Evolutionary conservation across 2,888 invertebrate species (phyloP).

Genomic region (Arenicola marina): DNA sequence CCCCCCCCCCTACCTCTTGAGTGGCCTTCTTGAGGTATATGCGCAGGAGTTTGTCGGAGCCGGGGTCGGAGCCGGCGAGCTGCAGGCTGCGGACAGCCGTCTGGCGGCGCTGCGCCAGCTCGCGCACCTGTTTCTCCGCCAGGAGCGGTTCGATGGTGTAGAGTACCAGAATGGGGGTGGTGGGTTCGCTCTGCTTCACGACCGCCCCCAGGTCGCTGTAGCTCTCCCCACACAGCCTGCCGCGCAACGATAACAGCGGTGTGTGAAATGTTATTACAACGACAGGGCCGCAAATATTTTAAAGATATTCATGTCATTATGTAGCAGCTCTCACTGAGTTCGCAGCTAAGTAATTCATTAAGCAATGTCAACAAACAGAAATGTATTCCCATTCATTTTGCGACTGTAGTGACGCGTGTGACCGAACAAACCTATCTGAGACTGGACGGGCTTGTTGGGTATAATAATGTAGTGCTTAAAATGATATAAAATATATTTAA

Average conservation of each 20-base stretch:
- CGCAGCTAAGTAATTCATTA: too few species aligned
- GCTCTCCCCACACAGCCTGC: slow-evolving; percentile 47
- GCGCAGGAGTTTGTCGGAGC: slow-evolving; percentile 39
- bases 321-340: too few species aligned
- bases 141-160: slow-evolving; percentile 48
- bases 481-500: too few species aligned
- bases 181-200: slow-evolving; percentile 46
- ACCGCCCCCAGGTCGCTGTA: slow-evolving; percentile 48
- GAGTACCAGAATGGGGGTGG: slow-evolving; percentile 52
- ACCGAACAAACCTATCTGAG: too few species aligned
- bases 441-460: too few species aligned
- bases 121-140: slow-evolving; percentile 48
- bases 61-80: slow-evolving; percentile 42
- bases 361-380: too few species aligned
- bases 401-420: too few species aligned
- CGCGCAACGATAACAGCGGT: neutral
- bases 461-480: too few species aligned
- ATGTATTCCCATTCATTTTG: too few species aligned
- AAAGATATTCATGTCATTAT: too few species aligned
- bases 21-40: slow-evolving; percentile 49
- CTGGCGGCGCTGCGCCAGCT: slow-evolving; percentile 53
- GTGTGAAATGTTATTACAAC: too few species aligned
- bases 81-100: slow-evolving; percentile 26
- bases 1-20: slow-evolving; percentile 46
- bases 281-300: too few species aligned